Base-by-base conservation (phyloP, 2,888 invertebrate genomes). In the Ormyrus rosae region DNA sequence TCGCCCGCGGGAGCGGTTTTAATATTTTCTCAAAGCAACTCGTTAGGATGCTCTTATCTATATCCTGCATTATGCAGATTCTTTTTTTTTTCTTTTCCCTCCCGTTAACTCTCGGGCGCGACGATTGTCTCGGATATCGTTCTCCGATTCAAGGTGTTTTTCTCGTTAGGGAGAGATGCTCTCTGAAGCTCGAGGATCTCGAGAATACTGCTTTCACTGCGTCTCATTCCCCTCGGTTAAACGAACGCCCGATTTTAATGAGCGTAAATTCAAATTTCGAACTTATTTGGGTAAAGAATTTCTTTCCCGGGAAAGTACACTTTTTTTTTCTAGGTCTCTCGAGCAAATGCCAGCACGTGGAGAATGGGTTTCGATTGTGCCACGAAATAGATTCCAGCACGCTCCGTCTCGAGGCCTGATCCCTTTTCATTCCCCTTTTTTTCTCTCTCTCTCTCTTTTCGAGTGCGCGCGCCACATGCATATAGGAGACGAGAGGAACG, bases 1-100 rank as follows among this genome's bases (percentile, higher is more conserved):
- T 67, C 70, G 83, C 84, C 83, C 76, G 61, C 74, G 78, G 82
- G 82, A 71, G 67, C 71, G 63, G 65, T 74, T 82, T 84, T 81
- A 84, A 84, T 85, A 84, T 83, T 83, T 83, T 82, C 83, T 82
- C 78, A 67, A 64, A 71, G 82, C 34, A 4, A 53, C 82, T 85
- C 84, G 83, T 84, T 84, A 84, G 83, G 48, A 76, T 61, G 79
- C 82, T 82, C 81, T 80, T 71, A 75, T 80, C 67, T 75, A 10
- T 56, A 8, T 50, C 13, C 53, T 75, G 67, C 46, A 68, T 75
- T 60, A 51, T 68, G 68, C 75, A n/a, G 34, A 13, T 53, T 65
- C 58, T 74, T 74, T 64, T 50, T 64, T 51, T 10, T 58, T 74
- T 55, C 19, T 64, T n/a, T 6, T 13, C 51, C 60, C 19, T 45